Evolutionary conservation across 23 tunicate species (phyloP), one percentile per base, ranked within the genome.

Genomic region (Phallusia fumigata): DNA sequence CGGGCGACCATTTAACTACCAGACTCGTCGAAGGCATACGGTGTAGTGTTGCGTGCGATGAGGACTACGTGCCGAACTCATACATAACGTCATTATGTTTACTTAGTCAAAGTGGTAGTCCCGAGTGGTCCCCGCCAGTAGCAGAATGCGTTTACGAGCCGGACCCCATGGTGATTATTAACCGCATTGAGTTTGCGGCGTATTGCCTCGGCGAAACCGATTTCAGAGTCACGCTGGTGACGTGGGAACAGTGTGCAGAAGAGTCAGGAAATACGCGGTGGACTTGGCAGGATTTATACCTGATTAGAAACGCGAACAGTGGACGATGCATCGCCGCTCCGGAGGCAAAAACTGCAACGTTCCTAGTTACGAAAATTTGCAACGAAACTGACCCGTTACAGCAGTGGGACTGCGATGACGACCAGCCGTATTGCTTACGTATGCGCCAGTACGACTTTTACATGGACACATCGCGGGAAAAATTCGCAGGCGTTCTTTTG

Each of bases 111-210:
- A 5, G 31, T 3, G 33, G 1, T 8, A 24, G 51, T 8, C 21
- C 10, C 26, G 28, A 58, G 0, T 89, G 94, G 94, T 35, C 47
- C 19, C 94, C 94, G 2, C 49, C 78, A 8, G 34, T 80, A 0
- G 35, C 88, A 16, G 2, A 3, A 8, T 89, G 94, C 36, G 81
- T 21, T 11, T 89, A 89, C 52, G 81, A 79, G 35, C 94, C 94
- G 1, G 87, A 89, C 73, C 88, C 94, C 64, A 79, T 89, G 82
- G 5, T 89, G 5, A 80, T 89, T 32, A 35, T 89, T 18, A 88
- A 89, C 45, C 34, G 94, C 40, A 72, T 84, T 30, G 78, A 35
- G 16, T 80, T 45, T 32, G 65, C 34, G 19, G 30, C 87, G 24
- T 53, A 21, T 19, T 89, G 94, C 52, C 58, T 89, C 6, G 94